These are phyloP conservation scores for Paradisaea rubra DNA, from an alignment of 2,113 vertebrate genomes.

Conservation along the genomic window DNA sequence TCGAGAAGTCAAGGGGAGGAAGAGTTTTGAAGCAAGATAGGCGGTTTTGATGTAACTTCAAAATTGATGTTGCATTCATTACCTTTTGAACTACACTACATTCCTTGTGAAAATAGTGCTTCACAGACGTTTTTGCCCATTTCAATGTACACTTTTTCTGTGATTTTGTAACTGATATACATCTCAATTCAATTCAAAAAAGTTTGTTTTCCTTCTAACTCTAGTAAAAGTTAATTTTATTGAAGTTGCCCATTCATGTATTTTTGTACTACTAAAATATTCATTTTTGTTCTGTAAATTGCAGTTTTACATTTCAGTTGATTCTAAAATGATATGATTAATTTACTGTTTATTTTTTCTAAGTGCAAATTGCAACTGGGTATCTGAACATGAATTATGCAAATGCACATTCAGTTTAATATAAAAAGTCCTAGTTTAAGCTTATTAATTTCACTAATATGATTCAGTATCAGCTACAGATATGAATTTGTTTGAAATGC, in stretches of 20 bases:
- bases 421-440: neutral
- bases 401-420: neutral
- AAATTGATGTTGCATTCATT: neutral
- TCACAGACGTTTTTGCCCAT: neutral
- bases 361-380: neutral
- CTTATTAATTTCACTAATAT: conserved; percentile 40
- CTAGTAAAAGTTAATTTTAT: neutral
- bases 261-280: neutral
- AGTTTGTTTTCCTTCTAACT: neutral
- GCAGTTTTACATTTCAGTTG: neutral
- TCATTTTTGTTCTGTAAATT: conserved; percentile 21
- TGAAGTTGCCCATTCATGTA: neutral
- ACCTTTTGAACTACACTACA: neutral
- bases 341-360: conserved; percentile 29
- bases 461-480: neutral
- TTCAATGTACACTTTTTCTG: neutral
- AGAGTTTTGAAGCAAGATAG: neutral
- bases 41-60: neutral
- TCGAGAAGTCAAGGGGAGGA: neutral
- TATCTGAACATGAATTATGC: conserved; percentile 25
- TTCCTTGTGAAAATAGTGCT: neutral
- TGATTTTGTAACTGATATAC: neutral
- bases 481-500: neutral
- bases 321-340: conserved; percentile 18
- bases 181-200: neutral